Base-by-base conservation (phyloP, 1,140 invertebrate species). In the Xylocopa sonorina region DNA sequence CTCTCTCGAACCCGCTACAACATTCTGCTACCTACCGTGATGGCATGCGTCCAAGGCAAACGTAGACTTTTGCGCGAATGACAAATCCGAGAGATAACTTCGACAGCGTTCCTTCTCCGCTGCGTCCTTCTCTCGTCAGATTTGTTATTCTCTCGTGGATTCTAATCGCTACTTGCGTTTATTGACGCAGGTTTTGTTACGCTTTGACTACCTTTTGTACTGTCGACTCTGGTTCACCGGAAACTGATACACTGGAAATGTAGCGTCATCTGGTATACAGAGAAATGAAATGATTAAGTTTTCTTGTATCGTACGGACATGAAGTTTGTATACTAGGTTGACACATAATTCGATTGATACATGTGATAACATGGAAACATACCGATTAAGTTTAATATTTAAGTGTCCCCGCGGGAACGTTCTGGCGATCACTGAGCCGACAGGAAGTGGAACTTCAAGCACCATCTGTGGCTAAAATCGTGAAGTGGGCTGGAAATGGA, bases 11-110 rank as follows among this genome's bases (percentile, higher is more conserved):
- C 64, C 29, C 41, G 53, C 34, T 81, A 55, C 63, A 74, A 81
- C 69, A 55, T 51, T 34, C 46, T 53, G 21, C 53, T 69, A 80
- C 64, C 79, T 67, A 83, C 27, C 64, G 38, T 24, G 34, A 51
- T 83, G 77, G 83, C 81, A 53, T 67, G 63, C 66, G 53, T 71
- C 81, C 78, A 83, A 83, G 62, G n/a, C 48, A 78, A 78, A 38
- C 38, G 29, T 48, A n/a, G 68, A 21, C 63, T 41, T 43, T 32
- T 77, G 27, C 51, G 5, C 58, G 46, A 55, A 41, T 50, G 63
- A 32, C 58, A 67, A 63, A 18, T 69, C 38, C 34, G 24, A 38
- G 16, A 4, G 3, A 73, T 62, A 14, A 14, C 43, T 41, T 34
- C 10, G 16, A 73, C 60, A 46, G 2, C 21, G 10, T 18, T 60